Conservation (phyloP, 1,140 invertebrate species). For the Zelostemma sp. region DNA sequence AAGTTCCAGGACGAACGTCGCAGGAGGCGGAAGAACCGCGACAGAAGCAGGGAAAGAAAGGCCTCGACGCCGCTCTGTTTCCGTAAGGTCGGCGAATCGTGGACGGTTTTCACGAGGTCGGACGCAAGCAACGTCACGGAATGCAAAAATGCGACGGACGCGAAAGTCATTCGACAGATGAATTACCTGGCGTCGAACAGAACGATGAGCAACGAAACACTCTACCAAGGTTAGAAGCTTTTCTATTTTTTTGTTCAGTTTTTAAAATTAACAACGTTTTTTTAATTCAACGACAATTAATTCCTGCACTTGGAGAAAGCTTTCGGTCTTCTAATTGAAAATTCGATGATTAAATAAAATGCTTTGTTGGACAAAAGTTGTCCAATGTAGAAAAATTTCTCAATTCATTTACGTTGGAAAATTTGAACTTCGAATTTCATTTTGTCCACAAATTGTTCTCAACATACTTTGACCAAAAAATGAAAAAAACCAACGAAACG, state of each 20-base stretch:
- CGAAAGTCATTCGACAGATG: slow-evolving; percentile 20
- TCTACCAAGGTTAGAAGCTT: background rate
- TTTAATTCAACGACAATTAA: too few species aligned
- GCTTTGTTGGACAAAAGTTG: too few species aligned
- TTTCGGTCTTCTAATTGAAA: too few species aligned
- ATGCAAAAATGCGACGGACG: slow-evolving; percentile 27
- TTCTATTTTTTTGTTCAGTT: slow-evolving; percentile 4
- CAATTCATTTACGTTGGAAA: too few species aligned
- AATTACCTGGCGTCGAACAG: slow-evolving; percentile 9
- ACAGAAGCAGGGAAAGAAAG: slow-evolving; percentile 34
- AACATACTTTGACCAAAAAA: too few species aligned
- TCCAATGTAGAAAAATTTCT: too few species aligned
- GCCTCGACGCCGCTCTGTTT: slow-evolving; percentile 24
- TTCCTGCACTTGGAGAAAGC: too few species aligned
- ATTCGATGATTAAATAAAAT: too few species aligned
- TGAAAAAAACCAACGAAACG: too few species aligned
- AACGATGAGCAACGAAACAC: slow-evolving; percentile 5
- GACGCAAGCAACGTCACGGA: slow-evolving; percentile 16
- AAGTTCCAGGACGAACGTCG: slow-evolving; percentile 51
- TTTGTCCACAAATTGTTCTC: too few species aligned
- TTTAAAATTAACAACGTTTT: too few species aligned
- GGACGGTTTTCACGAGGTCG: slow-evolving; percentile 29
- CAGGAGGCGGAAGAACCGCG: slow-evolving; percentile 44
- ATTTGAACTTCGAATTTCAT: too few species aligned
- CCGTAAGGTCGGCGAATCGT: slow-evolving; percentile 26